Evolutionary conservation across 2,113 vertebrate genomes (phyloP).

Genomic region (Oryzias celebensis): DNA sequence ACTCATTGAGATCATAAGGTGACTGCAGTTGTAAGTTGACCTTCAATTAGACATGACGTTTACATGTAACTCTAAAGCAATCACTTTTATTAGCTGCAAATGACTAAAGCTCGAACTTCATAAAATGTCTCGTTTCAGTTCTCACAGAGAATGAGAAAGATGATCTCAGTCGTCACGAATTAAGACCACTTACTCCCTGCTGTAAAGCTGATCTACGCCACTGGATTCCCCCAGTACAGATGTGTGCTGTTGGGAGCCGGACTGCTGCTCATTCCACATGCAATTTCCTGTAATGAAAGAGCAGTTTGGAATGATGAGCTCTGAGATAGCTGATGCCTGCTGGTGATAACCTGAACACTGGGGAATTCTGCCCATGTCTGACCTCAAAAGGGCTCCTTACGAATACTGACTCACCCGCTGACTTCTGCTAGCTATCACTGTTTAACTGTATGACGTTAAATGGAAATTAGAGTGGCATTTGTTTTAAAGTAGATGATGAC

Average conservation of each 20-base stretch:
- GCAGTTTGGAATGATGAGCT: conserved; percentile 53
- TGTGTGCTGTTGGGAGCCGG: conserved; percentile 36
- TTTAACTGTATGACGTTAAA: neutral
- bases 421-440: neutral
- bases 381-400: conserved; percentile 14
- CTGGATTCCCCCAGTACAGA: conserved; percentile 24
- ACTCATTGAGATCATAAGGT: conserved; percentile 4
- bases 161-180: conserved; percentile 2
- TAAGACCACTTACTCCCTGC: conserved; percentile 15
- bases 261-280: conserved; percentile 45
- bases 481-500: neutral
- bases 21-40: neutral
- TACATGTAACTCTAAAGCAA: conserved; percentile 1
- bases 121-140: conserved; percentile 5
- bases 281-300: conserved; percentile 71
- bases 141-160: conserved; percentile 21
- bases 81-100: neutral
- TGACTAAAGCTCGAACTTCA: neutral
- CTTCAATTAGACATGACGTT: neutral
- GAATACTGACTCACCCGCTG: neutral
- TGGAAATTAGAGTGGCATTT: neutral
- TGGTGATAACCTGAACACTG: conserved; percentile 46
- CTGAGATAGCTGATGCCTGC: conserved; percentile 49
- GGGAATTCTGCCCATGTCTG: conserved; percentile 43
- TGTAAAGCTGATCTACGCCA: conserved; percentile 47